These are phyloP conservation scores for Abscondita cerata DNA, from an alignment of 2,888 invertebrate species.

Conservation along the genomic window DNA sequence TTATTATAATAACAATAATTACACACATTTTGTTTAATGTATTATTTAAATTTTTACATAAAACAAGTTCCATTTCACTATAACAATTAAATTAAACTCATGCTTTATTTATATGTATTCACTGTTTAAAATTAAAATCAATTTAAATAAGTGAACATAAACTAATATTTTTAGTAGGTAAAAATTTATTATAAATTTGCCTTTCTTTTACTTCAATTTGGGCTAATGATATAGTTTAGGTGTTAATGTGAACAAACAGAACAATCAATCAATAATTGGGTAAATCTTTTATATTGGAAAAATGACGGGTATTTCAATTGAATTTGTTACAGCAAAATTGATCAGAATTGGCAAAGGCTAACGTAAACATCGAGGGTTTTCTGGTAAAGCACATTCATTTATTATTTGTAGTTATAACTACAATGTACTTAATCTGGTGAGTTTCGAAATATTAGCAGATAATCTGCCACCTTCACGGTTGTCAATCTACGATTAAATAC, in stretches of 20 bases:
- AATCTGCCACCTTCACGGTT: constrained; percentile 42
- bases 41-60: too few relatives aligned
- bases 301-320: constrained; percentile 18
- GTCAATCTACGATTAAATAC: constrained; percentile 42
- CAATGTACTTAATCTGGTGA: constrained; percentile 28
- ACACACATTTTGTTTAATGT: too few relatives aligned
- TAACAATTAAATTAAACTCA: too few relatives aligned
- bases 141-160: too few relatives aligned
- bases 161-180: too few relatives aligned
- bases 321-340: constrained; percentile 22
- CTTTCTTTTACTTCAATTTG: too few relatives aligned
- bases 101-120: too few relatives aligned
- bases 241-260: neutral
- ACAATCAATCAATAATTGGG: constrained; percentile 19
- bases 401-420: constrained; percentile 27
- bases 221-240: too few relatives aligned
- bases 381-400: constrained; percentile 20
- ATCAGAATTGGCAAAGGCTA: constrained; percentile 11
- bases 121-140: too few relatives aligned
- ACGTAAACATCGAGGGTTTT: constrained; percentile 16
- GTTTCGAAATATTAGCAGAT: constrained; percentile 40
- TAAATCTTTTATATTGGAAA: constrained; percentile 15
- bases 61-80: too few relatives aligned
- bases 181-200: too few relatives aligned
- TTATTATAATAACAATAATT: too few relatives aligned